Evolutionary conservation across 2,113 vertebrate species (phyloP).

Genomic region (human): GRCh38 chr14:58303001-58303500

Average conservation of each 20-base stretch:
- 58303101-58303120: neutral
- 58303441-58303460: neutral
- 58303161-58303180: neutral
- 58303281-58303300: neutral
- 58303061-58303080: neutral
- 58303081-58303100: neutral
- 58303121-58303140: neutral
- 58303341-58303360: neutral
- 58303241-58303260: neutral
- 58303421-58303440: neutral
- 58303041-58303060: slow-evolving; percentile 13
- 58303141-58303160: neutral
- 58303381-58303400: neutral
- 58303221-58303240: neutral
- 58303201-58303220: neutral
- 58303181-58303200: neutral
- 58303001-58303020: neutral
- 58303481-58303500: neutral
- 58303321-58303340: neutral
- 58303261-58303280: neutral
- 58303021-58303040: neutral
- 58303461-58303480: neutral
- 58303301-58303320: neutral
- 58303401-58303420: neutral
- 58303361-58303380: neutral